Evolutionary conservation across 2,797 vertebrate species (phyloP), one percentile per base, ranked within the genome.

Genomic region (Tragelaphus oryx): DNA sequence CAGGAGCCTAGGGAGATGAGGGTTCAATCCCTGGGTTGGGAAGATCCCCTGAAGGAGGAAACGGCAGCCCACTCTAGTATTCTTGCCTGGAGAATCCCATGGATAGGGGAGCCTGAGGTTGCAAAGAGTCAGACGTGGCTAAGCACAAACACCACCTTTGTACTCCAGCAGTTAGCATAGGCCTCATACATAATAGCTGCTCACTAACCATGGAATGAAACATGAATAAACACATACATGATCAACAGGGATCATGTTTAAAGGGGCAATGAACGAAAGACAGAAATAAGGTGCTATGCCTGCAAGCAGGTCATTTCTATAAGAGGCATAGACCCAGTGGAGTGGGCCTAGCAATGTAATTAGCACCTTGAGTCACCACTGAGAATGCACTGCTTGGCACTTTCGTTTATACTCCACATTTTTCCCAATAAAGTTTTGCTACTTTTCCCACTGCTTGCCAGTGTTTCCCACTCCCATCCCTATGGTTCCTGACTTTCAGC

Each of bases 151-250:
- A 75, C 41, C 71, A 46, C 41, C 71, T 75, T 75, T 48, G 24
- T 76, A 52, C 41, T 86, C n/a, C 26, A 59, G 20, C 24, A 85
- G n/a, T 26, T 37, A 54, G 17, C 37, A 46, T 65, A 84, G 11
- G 50, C 33, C 48, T 20, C 59, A 5, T 57, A 78, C 5, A 12
- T 59, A 55, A 37, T 85, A 65, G 33, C 80, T 79, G 6, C 54
- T 92, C 48, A 94, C 20, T 91, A 59, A 59, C 46, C 86, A 6
- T 86, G 59, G n/a, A 91, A 11, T 87, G 48, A 93, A 91, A 93
- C 37, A 17, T 91, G 41, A 87, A 48, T 90, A 88, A 95, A 33
- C 76, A 88, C 8, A 62, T 59, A 94, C 12, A 4, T 80, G 68
- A 89, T 41, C 50, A 89, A 10, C 71, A 87, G 8, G 48, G 17